Evolutionary conservation across 2,888 invertebrate species (phyloP), one percentile per base, ranked within the genome.

Genomic region (Siphonodentalium dalli): DNA sequence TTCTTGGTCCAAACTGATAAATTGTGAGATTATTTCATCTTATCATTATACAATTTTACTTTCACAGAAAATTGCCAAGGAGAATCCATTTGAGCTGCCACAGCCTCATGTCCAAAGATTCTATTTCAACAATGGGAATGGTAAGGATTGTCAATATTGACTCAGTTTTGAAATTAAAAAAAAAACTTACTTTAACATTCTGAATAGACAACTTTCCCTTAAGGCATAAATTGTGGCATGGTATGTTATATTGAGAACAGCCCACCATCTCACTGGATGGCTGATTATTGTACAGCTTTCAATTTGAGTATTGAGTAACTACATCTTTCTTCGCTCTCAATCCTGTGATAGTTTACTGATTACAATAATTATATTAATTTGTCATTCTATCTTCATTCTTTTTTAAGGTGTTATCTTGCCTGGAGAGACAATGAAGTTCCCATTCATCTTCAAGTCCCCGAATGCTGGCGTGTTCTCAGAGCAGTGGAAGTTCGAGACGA

Each of bases 401-500:
- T 27, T 45, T 56, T 11, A 51, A 80, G 79, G 77, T 51, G 78
- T 81, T 9, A 74, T 82, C 20, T 62, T 82, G 38, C 82, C 82
- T 7, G 80, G 80, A 18, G 80, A 80, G 54, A 75, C 71, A 1
- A 69, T 77, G 61, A 72, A 72, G 54, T 75, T 81, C 52, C 80
- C 79, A 7, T 80, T 82, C 65, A 75, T 80, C 34, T 82, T 81
- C 63, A 81, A 81, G 58, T 82, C 82, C 4, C 75, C 72, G 6
- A 75, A 76, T 53, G 72, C 78, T 33, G 82, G 82, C 1, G 75
- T 82, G 8, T 81, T 78, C 65, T 66, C 72, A 4, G 82, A 82
- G 51, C 78, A 77, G 63, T 82, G 81, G 82, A 65, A 73, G 65
- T 72, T 82, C 56, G 72, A 78, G 63, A 82, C 80, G 0, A 61